phyloP scores from a whole-genome alignment of 1,140 invertebrate genomes.

The Calosoma granatense region DNA sequence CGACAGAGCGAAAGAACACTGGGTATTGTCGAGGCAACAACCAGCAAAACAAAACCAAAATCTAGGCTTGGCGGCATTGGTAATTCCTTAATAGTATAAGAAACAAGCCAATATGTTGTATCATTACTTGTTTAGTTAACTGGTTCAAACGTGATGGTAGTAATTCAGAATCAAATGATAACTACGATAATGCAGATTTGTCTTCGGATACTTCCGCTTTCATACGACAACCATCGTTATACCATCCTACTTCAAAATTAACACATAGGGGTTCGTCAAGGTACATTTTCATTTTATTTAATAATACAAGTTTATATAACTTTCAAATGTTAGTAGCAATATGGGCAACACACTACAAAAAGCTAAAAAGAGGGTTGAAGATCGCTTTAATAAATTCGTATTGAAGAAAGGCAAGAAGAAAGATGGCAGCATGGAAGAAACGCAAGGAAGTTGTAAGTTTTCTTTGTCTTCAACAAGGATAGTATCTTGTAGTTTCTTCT shows the following conservation, averaged over 20 bases:
- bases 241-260: conserved; percentile 22
- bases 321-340: conserved; percentile 29
- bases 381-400: conserved; percentile 63
- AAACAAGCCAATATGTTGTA: no score
- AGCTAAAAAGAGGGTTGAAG: conserved; percentile 74
- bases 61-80: conserved; percentile 53
- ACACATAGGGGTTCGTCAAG: conserved; percentile 19
- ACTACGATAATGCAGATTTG: conserved; percentile 41
- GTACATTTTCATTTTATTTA: no score
- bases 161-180: conserved; percentile 38
- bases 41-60: conserved; percentile 32
- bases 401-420: conserved; percentile 72
- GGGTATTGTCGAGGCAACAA: conserved; percentile 35
- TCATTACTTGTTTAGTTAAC: conserved; percentile 47
- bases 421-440: conserved; percentile 77
- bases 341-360: conserved; percentile 57
- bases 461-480: conserved; percentile 13
- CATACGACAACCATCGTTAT: conserved; percentile 34
- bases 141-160: conserved; percentile 54
- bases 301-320: not conserved
- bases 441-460: conserved; percentile 59
- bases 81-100: conserved; percentile 30
- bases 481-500: conserved; percentile 38
- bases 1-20: conserved; percentile 66
- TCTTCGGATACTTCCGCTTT: conserved; percentile 39